Evolutionary conservation across 2,888 invertebrate genomes (phyloP).

Genomic region (Colletes collaris): DNA sequence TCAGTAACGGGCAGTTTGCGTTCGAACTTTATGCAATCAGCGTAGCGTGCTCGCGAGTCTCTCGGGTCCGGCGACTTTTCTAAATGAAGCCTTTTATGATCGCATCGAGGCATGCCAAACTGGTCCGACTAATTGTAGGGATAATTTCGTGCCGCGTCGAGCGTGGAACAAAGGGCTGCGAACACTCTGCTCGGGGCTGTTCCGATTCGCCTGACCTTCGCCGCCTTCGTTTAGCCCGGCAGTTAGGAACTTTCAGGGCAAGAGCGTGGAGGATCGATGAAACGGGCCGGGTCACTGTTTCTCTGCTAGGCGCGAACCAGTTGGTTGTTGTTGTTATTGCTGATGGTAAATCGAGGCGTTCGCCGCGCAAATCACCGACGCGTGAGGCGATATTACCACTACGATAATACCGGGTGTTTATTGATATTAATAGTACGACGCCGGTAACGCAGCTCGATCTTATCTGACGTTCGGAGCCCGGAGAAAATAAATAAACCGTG

Average conservation of each 20-base stretch:
- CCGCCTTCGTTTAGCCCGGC: slow-evolving; percentile 36
- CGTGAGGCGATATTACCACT: not conserved
- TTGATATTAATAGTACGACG: slow-evolving; percentile 22
- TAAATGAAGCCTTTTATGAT: slow-evolving; percentile 12
- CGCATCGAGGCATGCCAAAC: slow-evolving; percentile 7
- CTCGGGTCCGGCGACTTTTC: slow-evolving; percentile 27
- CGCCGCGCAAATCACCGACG: not conserved
- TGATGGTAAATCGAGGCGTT: slow-evolving; percentile 14
- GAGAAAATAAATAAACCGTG: slow-evolving; percentile 12
- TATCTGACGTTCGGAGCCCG: not conserved
- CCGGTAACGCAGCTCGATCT: not conserved
- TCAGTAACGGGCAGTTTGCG: not conserved
- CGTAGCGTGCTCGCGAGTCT: not conserved
- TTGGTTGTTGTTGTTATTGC: slow-evolving; percentile 16
- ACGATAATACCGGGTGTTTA: slow-evolving; percentile 21
- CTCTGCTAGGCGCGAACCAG: not conserved
- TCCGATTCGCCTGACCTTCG: slow-evolving; percentile 43
- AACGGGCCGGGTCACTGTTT: slow-evolving; percentile 29
- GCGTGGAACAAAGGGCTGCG: slow-evolving; percentile 21
- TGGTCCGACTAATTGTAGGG: slow-evolving; percentile 31
- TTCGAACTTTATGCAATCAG: slow-evolving; percentile 7
- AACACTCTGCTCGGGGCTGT: slow-evolving; percentile 8
- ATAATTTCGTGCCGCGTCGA: slow-evolving; percentile 37
- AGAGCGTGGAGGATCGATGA: slow-evolving; percentile 44
- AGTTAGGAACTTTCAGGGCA: slow-evolving; percentile 42